Base-by-base conservation (phyloP, 2,888 invertebrate genomes). In the Zeuzera pyrina region DNA sequence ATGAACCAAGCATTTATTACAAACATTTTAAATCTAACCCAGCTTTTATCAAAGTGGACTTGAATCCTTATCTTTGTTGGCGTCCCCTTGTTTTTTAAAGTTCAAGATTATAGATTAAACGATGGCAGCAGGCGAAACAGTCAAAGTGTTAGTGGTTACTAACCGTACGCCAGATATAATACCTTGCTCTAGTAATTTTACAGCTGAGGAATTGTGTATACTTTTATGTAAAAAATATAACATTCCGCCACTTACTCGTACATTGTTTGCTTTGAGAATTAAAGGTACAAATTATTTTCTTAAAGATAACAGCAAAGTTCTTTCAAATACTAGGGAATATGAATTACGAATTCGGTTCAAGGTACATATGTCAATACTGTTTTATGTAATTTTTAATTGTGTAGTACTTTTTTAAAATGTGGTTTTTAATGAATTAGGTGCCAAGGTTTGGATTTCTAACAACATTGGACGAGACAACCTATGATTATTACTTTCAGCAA, bases 401-500 rank as follows among this genome's bases (percentile, higher is more conserved):
- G n/a, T n/a, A n/a, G n/a, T n/a, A n/a, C n/a, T n/a, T n/a, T n/a
- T n/a, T n/a, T n/a, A n/a, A 5, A 6, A 19, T 19, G 5, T 19
- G 8, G n/a, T 15, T 15, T 28, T 14, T 14, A 15, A 3, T 28
- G 14, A 10, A 25, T n/a, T 41, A 84, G 84, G 86, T 89, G 14
- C 88, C 90, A 2, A 85, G 85, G 47, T 63, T 91, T 25, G 70
- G 83, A 7, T 83, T 87, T 44, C 68, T 93, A 29, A 87, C 86
- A 49, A 85, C 86, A 35, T 70, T 91, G 30, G 95, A 95, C 70
- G 69, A 84, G 29, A 87, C 86, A 33, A 91, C 95, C 1, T 95
- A 92, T 60, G 89, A 94, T 52, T 95, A 94, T 66, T 91, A 91
- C 58, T 96, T 93, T 59, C 89, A 90, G 67, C 95, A 95, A 88